Conservation (phyloP, 2,797 vertebrate genomes). For the Diplodus puntazzo region DNA sequence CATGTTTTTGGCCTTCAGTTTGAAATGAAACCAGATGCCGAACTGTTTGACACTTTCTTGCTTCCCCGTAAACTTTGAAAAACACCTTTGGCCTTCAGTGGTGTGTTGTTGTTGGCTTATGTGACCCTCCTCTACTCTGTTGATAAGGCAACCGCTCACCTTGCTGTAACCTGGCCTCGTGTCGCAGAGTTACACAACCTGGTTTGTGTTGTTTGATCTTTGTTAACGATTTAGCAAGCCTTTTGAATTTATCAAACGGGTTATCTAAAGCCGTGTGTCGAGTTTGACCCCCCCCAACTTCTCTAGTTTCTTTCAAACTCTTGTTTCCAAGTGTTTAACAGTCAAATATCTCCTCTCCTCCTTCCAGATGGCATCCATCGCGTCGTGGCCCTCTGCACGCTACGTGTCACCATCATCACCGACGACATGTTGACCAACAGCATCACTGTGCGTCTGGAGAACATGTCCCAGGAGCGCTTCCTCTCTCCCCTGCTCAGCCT, state of each 20-base stretch:
- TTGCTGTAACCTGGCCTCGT: slow-evolving; percentile 3
- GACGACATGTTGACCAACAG: slow-evolving; percentile 99
- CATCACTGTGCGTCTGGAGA: slow-evolving; percentile 97
- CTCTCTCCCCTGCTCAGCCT: slow-evolving; percentile 93
- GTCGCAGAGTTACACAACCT: neutral
- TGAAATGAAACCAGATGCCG: neutral
- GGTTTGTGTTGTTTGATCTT: neutral
- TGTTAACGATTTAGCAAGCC: neutral
- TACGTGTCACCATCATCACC: slow-evolving; percentile 96
- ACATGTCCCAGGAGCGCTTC: slow-evolving; percentile 99
- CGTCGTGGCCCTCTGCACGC: slow-evolving; percentile 89
- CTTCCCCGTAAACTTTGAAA: neutral
- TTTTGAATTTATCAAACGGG: neutral
- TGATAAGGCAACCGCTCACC: slow-evolving; percentile 7
- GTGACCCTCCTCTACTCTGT: slow-evolving; percentile 9
- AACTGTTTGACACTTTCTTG: neutral
- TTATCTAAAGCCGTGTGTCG: neutral
- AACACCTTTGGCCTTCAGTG: neutral
- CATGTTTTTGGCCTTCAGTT: neutral
- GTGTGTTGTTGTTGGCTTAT: neutral
- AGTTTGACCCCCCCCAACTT: too few relatives aligned
- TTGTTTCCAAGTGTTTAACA: neutral
- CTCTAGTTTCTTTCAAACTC: neutral
- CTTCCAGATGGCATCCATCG: slow-evolving; percentile 90
- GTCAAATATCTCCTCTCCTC: neutral